These are phyloP conservation scores for Odontamblyopus rebecca DNA, from an alignment of 2,797 vertebrate genomes.

Conservation along the genomic window DNA sequence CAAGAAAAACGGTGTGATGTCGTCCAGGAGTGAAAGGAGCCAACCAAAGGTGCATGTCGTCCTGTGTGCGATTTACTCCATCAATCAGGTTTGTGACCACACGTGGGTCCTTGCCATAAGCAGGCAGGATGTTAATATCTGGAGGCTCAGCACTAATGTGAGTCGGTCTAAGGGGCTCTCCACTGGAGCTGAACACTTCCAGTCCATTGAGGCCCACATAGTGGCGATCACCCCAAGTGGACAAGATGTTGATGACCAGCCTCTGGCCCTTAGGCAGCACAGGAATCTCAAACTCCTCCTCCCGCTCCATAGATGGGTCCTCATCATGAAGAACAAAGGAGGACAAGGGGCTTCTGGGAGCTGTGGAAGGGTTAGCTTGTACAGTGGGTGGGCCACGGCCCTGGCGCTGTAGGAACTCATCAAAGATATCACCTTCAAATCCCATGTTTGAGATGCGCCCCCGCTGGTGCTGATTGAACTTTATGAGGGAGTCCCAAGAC, in stretches of 20 bases:
- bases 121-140: conserved; percentile 91
- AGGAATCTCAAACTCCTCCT: conserved; percentile 90
- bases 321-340: conserved; percentile 59
- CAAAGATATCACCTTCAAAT: conserved; percentile 89
- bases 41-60: conserved; percentile 98
- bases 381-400: conserved; percentile 43
- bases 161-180: conserved; percentile 81
- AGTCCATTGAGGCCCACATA: conserved; percentile 95
- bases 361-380: conserved; percentile 18
- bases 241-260: conserved; percentile 85
- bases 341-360: conserved; percentile 42
- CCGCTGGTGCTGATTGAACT: conserved; percentile 90
- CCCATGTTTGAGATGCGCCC: conserved; percentile 90
- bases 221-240: conserved; percentile 96
- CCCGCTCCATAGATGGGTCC: conserved; percentile 58
- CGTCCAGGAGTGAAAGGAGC: conserved; percentile 89
- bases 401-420: conserved; percentile 91
- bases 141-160: conserved; percentile 86
- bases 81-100: conserved; percentile 87
- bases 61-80: conserved; percentile 91
- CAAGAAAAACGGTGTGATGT: conserved; percentile 82
- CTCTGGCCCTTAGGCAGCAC: conserved; percentile 87
- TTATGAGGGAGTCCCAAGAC: conserved; percentile 90
- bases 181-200: conserved; percentile 90
- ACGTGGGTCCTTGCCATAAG: conserved; percentile 89